Percentiles rank a stretch among this genome's conserved stretches.
Evolutionary conservation across 2,797 vertebrate genomes (phyloP).

Genomic region (Parauchenoglanis ngamensis): DNA sequence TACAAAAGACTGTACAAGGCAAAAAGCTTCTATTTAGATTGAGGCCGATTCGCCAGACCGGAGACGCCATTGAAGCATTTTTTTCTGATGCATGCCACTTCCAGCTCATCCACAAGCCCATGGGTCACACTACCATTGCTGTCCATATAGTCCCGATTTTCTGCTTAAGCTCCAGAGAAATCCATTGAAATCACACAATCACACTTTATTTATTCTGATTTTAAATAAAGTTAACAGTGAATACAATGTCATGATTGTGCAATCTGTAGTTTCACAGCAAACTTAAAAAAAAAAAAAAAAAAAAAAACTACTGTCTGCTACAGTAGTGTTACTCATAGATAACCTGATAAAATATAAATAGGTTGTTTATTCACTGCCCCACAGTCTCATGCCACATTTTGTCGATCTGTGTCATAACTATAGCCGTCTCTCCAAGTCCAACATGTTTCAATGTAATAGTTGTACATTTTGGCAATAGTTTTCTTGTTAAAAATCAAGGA

Average conservation of each 20-base stretch:
- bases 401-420: not conserved
- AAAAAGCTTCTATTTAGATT: too few relatives aligned
- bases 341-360: not conserved
- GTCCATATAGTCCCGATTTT: not conserved
- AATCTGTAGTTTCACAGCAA: not conserved
- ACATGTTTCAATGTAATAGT: too few relatives aligned
- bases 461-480: too few relatives aligned
- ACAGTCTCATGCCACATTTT: not conserved
- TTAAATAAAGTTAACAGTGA: too few relatives aligned
- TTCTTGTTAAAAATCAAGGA: too few relatives aligned
- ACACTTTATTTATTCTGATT: too few relatives aligned
- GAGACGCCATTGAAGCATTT: too few relatives aligned
- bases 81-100: not conserved
- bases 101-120: not conserved
- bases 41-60: too few relatives aligned
- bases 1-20: too few relatives aligned
- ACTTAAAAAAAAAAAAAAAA: not conserved
- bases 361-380: not conserved
- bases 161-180: too few relatives aligned
- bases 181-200: not conserved
- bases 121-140: not conserved
- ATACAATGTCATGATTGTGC: not conserved
- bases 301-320: not conserved
- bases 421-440: too few relatives aligned
- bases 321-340: not conserved